Base-by-base conservation (phyloP, 2,888 invertebrate genomes). In the Agrenia bidenticulata region DNA sequence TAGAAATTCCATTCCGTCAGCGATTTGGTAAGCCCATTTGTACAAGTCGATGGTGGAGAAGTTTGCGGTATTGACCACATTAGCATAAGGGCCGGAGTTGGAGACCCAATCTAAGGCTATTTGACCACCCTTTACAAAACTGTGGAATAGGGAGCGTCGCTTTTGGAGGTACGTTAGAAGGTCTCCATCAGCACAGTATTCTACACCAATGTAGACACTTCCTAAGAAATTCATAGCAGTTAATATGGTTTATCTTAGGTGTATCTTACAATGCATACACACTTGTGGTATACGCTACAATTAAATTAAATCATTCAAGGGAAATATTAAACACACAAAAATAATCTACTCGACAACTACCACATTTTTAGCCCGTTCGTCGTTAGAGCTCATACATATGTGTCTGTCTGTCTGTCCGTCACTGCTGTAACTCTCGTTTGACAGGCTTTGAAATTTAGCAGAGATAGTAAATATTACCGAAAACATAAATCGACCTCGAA, bases 1-100 rank as follows among this genome's bases (percentile, higher is more conserved):
- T 11, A 69, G 54, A 45, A 61, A 69, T 23, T 63, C 61, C 69
- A 69, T 69, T 26, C 66, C 69, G 42, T 58, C 60, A 4, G 69
- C 63, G 32, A 69, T 66, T 54, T 69, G 66, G 17, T 60, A 64
- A 4, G 61, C 42, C 51, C 51, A 51, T 23, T 15, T 24, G 55
- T 56, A 66, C 55, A 69, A 49, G 39, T 69, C 69, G 23, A 58
- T 19, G 11, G 66, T 63, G 9, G 69, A 65, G 56, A 66, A 63
- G 37, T 69, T 63, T 24, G 62, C 56, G 17, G 63, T 57, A 11
- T 64, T 50, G 11, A 49, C 57, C 2, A 66, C 39, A 45, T 69
- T 69, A n/a, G 37, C 23, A 57, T 69, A 67, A 13, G 21, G 5
- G 7, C 5, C 9, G 26, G 13, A 26, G 7, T 45, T 26, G 2